phyloP scores from a whole-genome alignment of 2,797 vertebrate species.

The Alca torda region DNA sequence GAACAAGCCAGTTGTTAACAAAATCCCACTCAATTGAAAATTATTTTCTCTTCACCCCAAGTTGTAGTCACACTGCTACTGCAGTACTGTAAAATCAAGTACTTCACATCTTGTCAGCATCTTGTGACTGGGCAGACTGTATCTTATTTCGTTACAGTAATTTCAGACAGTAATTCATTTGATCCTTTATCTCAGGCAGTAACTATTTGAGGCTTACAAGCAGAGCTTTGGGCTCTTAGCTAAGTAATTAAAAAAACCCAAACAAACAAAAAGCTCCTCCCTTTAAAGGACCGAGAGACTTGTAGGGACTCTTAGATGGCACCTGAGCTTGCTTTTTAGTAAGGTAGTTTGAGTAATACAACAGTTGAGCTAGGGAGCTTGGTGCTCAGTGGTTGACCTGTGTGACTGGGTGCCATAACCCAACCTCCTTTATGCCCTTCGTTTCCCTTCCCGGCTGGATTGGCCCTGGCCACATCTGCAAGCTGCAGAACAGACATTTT shows the following conservation, averaged over 20 bases:
- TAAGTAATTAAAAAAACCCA: not conserved
- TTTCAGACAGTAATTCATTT: conserved; percentile 38
- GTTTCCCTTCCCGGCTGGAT: not conserved
- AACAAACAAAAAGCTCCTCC: not conserved
- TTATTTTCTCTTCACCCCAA: not conserved
- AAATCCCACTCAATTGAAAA: not conserved
- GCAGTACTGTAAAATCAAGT: not conserved
- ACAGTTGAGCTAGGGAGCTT: not conserved
- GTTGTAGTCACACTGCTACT: not conserved
- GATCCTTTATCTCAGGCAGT: conserved; percentile 17
- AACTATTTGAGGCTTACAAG: conserved; percentile 21
- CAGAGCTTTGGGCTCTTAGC: not conserved
- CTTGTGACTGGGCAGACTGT: conserved; percentile 33
- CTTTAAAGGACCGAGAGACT: not conserved
- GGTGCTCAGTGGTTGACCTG: not conserved
- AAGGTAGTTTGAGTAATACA: not conserved
- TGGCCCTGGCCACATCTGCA: not conserved
- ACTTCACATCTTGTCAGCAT: not conserved
- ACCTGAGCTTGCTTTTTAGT: not conserved
- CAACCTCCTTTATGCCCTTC: not conserved
- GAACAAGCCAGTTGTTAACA: not conserved
- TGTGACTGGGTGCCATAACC: not conserved
- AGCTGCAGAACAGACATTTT: not conserved
- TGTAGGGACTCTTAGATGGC: not conserved
- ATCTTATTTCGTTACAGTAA: conserved; percentile 20